Conservation (phyloP, 2,888 invertebrate species). For the Dusona sp. region DNA sequence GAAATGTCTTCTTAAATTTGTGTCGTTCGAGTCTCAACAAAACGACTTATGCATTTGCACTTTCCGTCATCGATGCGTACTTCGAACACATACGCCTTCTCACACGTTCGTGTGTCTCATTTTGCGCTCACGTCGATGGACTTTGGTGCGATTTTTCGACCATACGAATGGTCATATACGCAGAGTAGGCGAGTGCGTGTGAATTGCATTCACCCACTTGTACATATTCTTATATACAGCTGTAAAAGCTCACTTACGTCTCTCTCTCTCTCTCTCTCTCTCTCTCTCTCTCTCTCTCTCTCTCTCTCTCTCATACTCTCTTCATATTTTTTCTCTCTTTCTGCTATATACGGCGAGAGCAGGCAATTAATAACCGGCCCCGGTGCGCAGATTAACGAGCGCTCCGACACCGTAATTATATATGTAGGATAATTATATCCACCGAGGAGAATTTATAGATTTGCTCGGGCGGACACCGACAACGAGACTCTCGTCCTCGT, state of each 20-base stretch:
- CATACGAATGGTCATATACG: background rate
- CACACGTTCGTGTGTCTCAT: constrained; percentile 55
- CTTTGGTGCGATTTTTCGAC: constrained; percentile 26
- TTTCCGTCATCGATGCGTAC: constrained; percentile 1
- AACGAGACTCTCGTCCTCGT: constrained; percentile 49
- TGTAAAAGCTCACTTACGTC: constrained; percentile 43
- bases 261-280: background rate
- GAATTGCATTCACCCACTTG: constrained; percentile 12
- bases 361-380: constrained; percentile 73
- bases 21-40: background rate
- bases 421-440: constrained; percentile 70
- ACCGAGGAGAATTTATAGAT: constrained; percentile 73
- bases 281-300: constrained; percentile 29
- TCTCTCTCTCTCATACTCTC: background rate
- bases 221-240: constrained; percentile 25
- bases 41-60: background rate
- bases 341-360: constrained; percentile 32
- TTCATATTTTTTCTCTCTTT: constrained; percentile 14
- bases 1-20: background rate
- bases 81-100: constrained; percentile 23
- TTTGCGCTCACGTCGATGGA: constrained; percentile 17
- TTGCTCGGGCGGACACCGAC: constrained; percentile 69
- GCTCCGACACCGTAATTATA: constrained; percentile 73
- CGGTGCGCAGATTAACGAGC: constrained; percentile 72
- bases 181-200: constrained; percentile 6